Percentiles rank a stretch among this genome's conserved stretches.
Evolutionary conservation across 2,888 invertebrate genomes (phyloP).

Genomic region (Pterobdella sp.): DNA sequence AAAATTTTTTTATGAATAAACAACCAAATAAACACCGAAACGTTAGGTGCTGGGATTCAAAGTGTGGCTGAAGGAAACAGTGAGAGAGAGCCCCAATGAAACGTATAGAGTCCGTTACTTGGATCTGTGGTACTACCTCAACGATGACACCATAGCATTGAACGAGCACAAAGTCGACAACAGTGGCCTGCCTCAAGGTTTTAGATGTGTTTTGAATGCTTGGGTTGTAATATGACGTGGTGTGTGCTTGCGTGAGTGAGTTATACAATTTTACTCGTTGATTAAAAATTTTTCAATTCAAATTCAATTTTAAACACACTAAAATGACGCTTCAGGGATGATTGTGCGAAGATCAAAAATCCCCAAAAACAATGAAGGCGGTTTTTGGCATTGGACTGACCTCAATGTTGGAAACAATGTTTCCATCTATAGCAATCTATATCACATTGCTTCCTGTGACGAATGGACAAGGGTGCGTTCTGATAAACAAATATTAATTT

Average conservation of each 20-base stretch:
- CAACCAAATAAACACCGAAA: no score
- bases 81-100: slow-evolving; percentile 64
- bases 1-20: background rate
- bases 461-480: slow-evolving; percentile 63
- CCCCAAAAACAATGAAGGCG: slow-evolving; percentile 65
- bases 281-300: background rate
- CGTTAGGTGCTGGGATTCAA: slow-evolving; percentile 66
- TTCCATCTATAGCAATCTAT: slow-evolving; percentile 69
- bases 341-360: slow-evolving; percentile 67
- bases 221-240: no score
- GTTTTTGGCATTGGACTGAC: slow-evolving; percentile 76
- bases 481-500: background rate
- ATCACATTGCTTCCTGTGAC: slow-evolving; percentile 72
- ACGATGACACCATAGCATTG: slow-evolving; percentile 52
- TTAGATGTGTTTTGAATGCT: background rate
- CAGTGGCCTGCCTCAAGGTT: slow-evolving; percentile 52
- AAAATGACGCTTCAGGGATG: slow-evolving; percentile 56
- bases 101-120: slow-evolving; percentile 62
- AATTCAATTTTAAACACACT: background rate
- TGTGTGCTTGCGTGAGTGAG: no score
- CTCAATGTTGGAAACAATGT: slow-evolving; percentile 71
- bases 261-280: background rate
- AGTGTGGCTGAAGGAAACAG: slow-evolving; percentile 73
- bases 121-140: slow-evolving; percentile 50
- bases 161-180: slow-evolving; percentile 51